Evolutionary conservation across 2,113 vertebrate species (phyloP), one percentile per base, ranked within the genome.

Genomic region (Neogobius melanostomus): DNA sequence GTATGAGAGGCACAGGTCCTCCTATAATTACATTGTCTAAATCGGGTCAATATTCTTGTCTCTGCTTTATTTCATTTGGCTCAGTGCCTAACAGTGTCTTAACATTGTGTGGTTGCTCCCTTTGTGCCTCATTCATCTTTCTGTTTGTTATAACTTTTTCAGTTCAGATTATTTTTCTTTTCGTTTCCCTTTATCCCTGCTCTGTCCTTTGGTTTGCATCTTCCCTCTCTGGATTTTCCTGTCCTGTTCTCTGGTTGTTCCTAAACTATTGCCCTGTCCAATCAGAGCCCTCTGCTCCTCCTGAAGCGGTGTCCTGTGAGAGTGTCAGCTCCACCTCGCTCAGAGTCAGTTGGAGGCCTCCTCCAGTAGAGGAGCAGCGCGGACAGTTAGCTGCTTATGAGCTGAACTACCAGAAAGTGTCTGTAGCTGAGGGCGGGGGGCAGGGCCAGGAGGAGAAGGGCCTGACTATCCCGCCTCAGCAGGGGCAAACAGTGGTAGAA

Each of bases 291-390:
- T 94, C 95, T 42, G 94, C 94, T 88, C 93, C 96, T 89, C 97
- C 97, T 87, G 93, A 94, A 90, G 94, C 95, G 69, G 93, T 97
- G 91, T 95, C 94, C 91, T 98, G 97, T 68, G 90, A 94, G 91
- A 95, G 93, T 88, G 88, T 93, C 80, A 94, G 94, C 91, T 97
- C 97, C 90, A 96, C 95, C 80, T 95, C 95, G 85, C 94, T 98
- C 92, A 93, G 94, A 94, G 95, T 98, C 93, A 97, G 94, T 94
- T 98, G 97, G 96, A 92, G 88, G 84, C 95, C 94, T 47, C 95
- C 95, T 67, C 95, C 95, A 62, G 79, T 90, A 71, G 95, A 95
- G 68, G 94, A 92, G 89, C 94, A 94, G 85, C 96, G 95, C 74
- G 95, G 95, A 80, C 88, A 92, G 89, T 93, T 95, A 93, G 94